These are phyloP conservation scores for Molossus molossus DNA, from an alignment of 2,797 vertebrate genomes.

Conservation along the genomic window DNA sequence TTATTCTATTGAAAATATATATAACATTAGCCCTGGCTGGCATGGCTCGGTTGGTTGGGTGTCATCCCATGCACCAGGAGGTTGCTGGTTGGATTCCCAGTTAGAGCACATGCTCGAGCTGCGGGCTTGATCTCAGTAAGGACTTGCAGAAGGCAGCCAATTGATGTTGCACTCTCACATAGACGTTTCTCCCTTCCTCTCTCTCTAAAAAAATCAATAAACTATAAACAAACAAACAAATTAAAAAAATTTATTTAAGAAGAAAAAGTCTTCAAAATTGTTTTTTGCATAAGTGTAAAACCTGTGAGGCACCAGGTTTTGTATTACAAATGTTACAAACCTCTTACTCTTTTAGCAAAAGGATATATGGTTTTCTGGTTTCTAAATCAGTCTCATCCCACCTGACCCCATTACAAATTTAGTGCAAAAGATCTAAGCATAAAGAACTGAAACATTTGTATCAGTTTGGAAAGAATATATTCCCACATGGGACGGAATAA, in stretches of 20 bases:
- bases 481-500: conserved; percentile 79
- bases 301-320: neutral
- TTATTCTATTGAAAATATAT: neutral
- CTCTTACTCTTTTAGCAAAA: neutral
- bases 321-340: neutral
- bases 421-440: conserved; percentile 41
- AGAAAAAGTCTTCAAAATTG: neutral
- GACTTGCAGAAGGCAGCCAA: no score
- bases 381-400: neutral
- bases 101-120: no score
- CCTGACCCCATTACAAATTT: conserved; percentile 12
- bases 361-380: neutral
- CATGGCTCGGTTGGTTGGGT: no score
- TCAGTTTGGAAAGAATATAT: conserved; percentile 80
- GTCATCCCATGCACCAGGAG: no score
- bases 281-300: neutral
- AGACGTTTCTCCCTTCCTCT: no score
- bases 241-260: neutral
- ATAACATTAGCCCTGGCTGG: neutral
- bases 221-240: no score
- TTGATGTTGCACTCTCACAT: no score
- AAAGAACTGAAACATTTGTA: conserved; percentile 78
- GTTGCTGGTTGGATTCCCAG: no score
- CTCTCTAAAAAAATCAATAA: no score
- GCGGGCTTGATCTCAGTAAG: no score